phyloP scores from a whole-genome alignment of 2,888 invertebrate genomes.

The Oscheius sp. region DNA sequence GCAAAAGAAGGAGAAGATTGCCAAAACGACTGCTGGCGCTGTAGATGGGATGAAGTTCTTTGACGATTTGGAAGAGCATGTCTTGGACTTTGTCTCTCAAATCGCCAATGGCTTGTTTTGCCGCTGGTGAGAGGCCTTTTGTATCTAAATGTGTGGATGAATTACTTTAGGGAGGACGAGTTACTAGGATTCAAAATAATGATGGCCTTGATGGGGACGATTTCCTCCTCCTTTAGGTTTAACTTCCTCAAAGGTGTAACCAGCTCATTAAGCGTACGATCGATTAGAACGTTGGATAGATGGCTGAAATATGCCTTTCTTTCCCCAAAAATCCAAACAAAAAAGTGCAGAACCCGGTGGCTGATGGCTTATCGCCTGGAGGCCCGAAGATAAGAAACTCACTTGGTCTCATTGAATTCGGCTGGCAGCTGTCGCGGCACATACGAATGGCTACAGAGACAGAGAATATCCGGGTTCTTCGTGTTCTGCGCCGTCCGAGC shows the following conservation, averaged over 20 bases:
- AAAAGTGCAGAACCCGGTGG: not conserved
- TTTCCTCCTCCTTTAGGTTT: conserved; percentile 67
- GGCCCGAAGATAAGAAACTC: conserved; percentile 29
- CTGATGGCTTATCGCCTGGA: not conserved
- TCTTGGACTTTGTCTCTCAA: conserved; percentile 68
- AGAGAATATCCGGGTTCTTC: conserved; percentile 67
- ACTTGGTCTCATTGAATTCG: conserved; percentile 69
- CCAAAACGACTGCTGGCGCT: conserved; percentile 67
- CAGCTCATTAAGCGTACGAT: conserved; percentile 67
- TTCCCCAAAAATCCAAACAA: not conserved
- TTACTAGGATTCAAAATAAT: conserved; percentile 68
- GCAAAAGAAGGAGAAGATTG: conserved; percentile 65
- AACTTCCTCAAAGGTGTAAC: conserved; percentile 65
- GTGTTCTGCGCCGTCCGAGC: conserved; percentile 69
- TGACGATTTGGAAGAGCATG: conserved; percentile 69
- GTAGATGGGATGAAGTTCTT: conserved; percentile 63
- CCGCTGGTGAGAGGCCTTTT: conserved; percentile 64
- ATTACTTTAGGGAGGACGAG: not conserved
- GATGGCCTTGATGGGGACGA: conserved; percentile 68
- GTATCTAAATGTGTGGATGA: conserved; percentile 48
- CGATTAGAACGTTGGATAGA: conserved; percentile 68
- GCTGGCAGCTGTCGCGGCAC: conserved; percentile 65
- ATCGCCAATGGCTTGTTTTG: conserved; percentile 60
- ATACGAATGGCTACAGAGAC: conserved; percentile 64
- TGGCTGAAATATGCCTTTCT: conserved; percentile 61